Conservation (phyloP, 23 tunicate species). For the Ciona savignyi region DNA sequence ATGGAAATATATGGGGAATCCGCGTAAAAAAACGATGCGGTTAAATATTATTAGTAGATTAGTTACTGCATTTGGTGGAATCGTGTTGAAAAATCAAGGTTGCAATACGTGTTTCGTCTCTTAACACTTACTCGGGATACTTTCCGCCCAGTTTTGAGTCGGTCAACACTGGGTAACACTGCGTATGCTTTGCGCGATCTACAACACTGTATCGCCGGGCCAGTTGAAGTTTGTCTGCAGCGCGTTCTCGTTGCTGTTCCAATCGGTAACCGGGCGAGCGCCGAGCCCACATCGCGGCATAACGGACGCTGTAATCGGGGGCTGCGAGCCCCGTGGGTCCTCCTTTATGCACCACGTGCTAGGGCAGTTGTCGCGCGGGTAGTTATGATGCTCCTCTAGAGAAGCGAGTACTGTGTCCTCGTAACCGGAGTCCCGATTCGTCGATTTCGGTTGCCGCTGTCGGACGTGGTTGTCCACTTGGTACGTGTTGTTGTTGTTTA, state of each 20-base stretch:
- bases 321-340: background rate
- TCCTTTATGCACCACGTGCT: conserved; percentile 31
- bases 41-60: no score
- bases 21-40: no score
- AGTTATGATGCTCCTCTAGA: background rate
- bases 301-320: background rate
- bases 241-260: conserved; percentile 17
- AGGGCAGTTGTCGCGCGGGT: conserved; percentile 2
- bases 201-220: conserved; percentile 7
- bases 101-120: no score
- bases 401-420: conserved; percentile 9
- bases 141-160: no score
- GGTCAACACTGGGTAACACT: no score
- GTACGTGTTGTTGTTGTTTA: background rate
- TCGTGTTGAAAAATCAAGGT: no score
- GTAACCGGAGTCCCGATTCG: conserved; percentile 47
- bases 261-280: conserved; percentile 7
- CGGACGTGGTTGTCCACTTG: background rate
- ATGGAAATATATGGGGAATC: no score
- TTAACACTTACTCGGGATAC: no score
- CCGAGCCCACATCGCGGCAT: background rate
- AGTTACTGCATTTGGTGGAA: no score
- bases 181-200: background rate
- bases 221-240: background rate
- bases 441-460: conserved; percentile 8